Conservation (phyloP, 2,797 vertebrate genomes). For the Myripristis jacobus region DNA sequence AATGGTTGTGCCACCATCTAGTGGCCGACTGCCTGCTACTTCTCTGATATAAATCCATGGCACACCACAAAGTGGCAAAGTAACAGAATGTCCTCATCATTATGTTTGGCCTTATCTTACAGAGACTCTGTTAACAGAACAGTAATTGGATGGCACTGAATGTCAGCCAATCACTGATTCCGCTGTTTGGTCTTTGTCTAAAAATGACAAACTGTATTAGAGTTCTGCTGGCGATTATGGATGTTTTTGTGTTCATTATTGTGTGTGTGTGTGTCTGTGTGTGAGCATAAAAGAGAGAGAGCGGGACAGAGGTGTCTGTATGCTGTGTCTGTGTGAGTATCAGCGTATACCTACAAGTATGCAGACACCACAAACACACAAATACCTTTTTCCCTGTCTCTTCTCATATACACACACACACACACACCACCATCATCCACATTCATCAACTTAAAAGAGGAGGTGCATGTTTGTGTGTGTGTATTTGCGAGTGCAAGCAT, state of each 20-base stretch:
- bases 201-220: conserved; percentile 44
- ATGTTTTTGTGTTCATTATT: neutral
- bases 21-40: conserved; percentile 29
- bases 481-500: neutral
- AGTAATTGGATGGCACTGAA: conserved; percentile 51
- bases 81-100: conserved; percentile 22
- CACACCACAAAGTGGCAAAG: conserved; percentile 1
- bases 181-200: conserved; percentile 33
- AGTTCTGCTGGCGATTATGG: conserved; percentile 24
- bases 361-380: neutral
- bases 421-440: neutral
- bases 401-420: neutral
- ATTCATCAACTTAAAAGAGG: neutral
- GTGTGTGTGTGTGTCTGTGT: conserved; percentile 10
- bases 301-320: neutral
- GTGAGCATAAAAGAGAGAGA: no score
- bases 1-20: conserved; percentile 65
- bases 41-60: conserved; percentile 12
- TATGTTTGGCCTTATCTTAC: conserved; percentile 40
- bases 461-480: conserved; percentile 9
- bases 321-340: neutral
- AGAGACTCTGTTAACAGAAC: conserved; percentile 40
- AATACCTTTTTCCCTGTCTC: neutral
- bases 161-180: conserved; percentile 55
- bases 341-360: conserved; percentile 6